Evolutionary conservation across 1,140 invertebrate species (phyloP).

Genomic region (Drosophila funebris): DNA sequence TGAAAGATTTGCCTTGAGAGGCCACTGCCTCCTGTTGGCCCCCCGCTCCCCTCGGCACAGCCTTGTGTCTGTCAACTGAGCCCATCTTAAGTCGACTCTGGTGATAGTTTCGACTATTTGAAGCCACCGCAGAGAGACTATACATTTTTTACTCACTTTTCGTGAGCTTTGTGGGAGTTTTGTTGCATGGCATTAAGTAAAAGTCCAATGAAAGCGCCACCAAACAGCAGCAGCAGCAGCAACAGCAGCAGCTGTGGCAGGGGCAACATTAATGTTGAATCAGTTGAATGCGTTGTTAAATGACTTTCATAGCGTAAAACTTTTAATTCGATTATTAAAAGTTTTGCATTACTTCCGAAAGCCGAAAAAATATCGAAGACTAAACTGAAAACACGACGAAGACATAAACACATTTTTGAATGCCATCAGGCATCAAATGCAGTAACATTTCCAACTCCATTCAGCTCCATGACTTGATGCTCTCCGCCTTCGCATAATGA

Average conservation of each 20-base stretch:
- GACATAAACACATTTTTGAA: constrained; percentile 32
- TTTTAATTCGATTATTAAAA: constrained; percentile 81
- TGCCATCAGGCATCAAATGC: constrained; percentile 2
- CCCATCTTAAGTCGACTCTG: constrained; percentile 30
- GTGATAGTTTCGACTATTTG: constrained; percentile 68
- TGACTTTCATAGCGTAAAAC: constrained; percentile 65
- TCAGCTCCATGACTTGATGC: constrained; percentile 1
- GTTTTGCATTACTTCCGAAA: constrained; percentile 77
- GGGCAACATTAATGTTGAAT: constrained; percentile 27
- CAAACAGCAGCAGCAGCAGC: constrained; percentile 29
- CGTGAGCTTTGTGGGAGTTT: constrained; percentile 50
- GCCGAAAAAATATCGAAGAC: constrained; percentile 17
- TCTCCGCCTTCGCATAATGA: constrained; percentile 50
- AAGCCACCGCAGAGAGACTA: constrained; percentile 23
- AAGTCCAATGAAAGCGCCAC: constrained; percentile 71
- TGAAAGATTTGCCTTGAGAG: constrained; percentile 52
- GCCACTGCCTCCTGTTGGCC: not conserved
- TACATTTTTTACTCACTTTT: constrained; percentile 7
- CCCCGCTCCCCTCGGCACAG: not conserved
- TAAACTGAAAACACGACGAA: constrained; percentile 25
- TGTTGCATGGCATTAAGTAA: constrained; percentile 72
- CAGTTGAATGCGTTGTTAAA: constrained; percentile 45
- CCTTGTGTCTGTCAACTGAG: constrained; percentile 21
- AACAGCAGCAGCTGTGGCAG: not conserved
- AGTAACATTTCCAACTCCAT: not conserved